phyloP scores from a whole-genome alignment of 2,888 invertebrate species.

The Microchrysa polita region DNA sequence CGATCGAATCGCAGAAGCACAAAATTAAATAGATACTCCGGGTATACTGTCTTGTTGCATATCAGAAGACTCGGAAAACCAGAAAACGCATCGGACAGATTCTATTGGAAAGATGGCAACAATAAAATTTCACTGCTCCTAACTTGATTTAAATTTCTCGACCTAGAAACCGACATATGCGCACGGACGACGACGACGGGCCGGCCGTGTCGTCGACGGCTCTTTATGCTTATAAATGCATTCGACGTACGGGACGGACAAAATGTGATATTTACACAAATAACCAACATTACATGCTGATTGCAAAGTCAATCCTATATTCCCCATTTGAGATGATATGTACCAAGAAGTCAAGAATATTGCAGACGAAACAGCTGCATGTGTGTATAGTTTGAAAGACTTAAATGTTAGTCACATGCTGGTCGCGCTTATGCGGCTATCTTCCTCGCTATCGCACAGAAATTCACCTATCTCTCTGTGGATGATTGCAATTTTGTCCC shows the following conservation, averaged over 20 bases:
- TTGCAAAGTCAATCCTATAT: slow-evolving; percentile 5
- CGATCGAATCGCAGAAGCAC: slow-evolving; percentile 28
- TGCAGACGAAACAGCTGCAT: background rate
- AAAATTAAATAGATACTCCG: slow-evolving; percentile 4
- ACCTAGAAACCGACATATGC: slow-evolving; percentile 43
- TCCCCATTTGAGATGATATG: background rate
- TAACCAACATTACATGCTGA: slow-evolving; percentile 34
- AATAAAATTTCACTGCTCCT: slow-evolving; percentile 40
- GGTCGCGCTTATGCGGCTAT: background rate
- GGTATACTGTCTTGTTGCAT: background rate
- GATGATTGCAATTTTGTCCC: slow-evolving; percentile 26
- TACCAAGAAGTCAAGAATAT: slow-evolving; percentile 21
- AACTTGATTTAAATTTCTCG: slow-evolving; percentile 39
- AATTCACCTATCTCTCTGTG: slow-evolving; percentile 24
- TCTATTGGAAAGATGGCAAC: slow-evolving; percentile 26
- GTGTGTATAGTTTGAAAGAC: background rate
- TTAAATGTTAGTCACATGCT: background rate
- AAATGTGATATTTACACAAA: slow-evolving; percentile 42
- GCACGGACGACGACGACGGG: too few relatives aligned
- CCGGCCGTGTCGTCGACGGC: too few relatives aligned
- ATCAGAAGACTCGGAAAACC: background rate
- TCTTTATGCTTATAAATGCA: slow-evolving; percentile 28
- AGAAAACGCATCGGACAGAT: slow-evolving; percentile 24
- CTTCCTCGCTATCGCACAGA: background rate
- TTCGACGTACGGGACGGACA: slow-evolving; percentile 20